Evolutionary conservation across 2,888 invertebrate genomes (phyloP).

Genomic region (Cantharis rufa): DNA sequence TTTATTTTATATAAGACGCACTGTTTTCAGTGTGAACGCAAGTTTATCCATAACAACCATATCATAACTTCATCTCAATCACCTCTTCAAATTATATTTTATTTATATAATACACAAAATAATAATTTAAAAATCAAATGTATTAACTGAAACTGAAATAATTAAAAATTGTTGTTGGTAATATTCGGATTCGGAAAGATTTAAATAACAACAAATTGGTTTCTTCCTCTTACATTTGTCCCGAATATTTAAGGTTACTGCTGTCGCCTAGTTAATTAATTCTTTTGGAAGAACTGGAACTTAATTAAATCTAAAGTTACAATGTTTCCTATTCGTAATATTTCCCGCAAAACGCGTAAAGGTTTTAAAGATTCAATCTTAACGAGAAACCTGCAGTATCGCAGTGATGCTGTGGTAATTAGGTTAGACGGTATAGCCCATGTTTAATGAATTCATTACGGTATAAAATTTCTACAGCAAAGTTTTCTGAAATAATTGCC

Average conservation of each 20-base stretch:
- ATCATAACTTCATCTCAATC: no score
- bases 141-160: background rate
- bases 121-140: no score
- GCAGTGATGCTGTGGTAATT: slow-evolving; percentile 18
- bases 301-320: slow-evolving; percentile 53
- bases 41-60: no score
- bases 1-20: no score
- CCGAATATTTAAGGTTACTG: slow-evolving; percentile 43
- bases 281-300: slow-evolving; percentile 50
- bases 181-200: slow-evolving; percentile 39
- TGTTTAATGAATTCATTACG: slow-evolving; percentile 35
- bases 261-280: slow-evolving; percentile 52
- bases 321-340: slow-evolving; percentile 47
- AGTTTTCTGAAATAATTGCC: slow-evolving; percentile 50
- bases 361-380: slow-evolving; percentile 24
- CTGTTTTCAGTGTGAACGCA: no score
- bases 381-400: slow-evolving; percentile 22
- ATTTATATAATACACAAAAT: no score
- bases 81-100: no score
- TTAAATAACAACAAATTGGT: slow-evolving; percentile 52
- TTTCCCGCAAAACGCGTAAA: slow-evolving; percentile 35
- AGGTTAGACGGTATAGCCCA: slow-evolving; percentile 22
- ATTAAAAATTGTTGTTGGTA: background rate
- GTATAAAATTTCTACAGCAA: slow-evolving; percentile 45
- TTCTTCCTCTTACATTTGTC: slow-evolving; percentile 49